A percentile compares a stretch with the other conserved stretches of the same genome.
phyloP scores from a whole-genome alignment of 2,888 invertebrate species.

The Drosophila atroscutellata region DNA sequence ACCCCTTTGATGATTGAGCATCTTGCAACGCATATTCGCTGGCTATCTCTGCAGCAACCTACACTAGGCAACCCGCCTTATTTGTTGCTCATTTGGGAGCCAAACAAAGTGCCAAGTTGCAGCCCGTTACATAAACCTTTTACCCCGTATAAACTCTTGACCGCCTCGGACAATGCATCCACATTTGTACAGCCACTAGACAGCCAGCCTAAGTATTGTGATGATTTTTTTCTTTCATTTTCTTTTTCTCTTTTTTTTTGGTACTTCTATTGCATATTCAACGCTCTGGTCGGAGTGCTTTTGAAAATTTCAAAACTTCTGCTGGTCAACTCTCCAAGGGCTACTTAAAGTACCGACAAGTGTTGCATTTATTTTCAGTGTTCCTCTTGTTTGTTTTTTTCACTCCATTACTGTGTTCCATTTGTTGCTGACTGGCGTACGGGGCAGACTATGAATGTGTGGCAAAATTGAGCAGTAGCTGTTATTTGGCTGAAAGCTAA shows the following conservation, averaged over 20 bases:
- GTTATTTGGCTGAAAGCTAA: not conserved
- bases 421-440: conserved; percentile 2
- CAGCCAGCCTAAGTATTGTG: conserved; percentile 1
- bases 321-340: conserved; percentile 46
- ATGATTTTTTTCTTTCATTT: not conserved
- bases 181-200: conserved; percentile 28
- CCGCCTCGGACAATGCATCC: conserved; percentile 50
- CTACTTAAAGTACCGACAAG: conserved; percentile 55
- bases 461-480: conserved; percentile 8
- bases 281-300: conserved; percentile 38
- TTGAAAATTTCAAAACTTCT: conserved; percentile 56
- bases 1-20: conserved; percentile 68
- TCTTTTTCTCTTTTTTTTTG: not conserved
- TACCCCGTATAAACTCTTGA: conserved; percentile 62
- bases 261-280: conserved; percentile 55
- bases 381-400: not conserved
- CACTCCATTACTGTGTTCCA: not conserved
- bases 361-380: conserved; percentile 25
- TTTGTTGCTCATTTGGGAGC: conserved; percentile 73
- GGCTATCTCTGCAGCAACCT: conserved; percentile 52
- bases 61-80: conserved; percentile 31
- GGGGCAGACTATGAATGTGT: conserved; percentile 22
- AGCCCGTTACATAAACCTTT: conserved; percentile 45
- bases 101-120: conserved; percentile 50
- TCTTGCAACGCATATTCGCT: conserved; percentile 54